Evolutionary conservation across 1,140 invertebrate genomes (phyloP).

Genomic region (Zaprionus africanus): DNA sequence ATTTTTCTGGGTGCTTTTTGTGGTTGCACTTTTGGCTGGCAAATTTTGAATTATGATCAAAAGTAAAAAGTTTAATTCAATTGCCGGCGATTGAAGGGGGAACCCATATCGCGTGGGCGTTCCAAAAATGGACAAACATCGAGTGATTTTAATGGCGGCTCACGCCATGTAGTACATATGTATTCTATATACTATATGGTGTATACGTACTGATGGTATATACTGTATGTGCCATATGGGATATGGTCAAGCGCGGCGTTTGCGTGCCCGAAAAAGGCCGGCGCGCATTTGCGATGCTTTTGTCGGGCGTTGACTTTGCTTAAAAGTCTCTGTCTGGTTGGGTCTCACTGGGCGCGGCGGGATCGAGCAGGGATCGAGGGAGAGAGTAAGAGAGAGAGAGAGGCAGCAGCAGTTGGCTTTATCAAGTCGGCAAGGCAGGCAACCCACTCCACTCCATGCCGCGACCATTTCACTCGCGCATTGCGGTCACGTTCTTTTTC

Average conservation of each 20-base stretch:
- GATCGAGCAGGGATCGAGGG: slow-evolving; percentile 1
- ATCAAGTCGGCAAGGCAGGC: slow-evolving; percentile 43
- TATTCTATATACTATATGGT: slow-evolving; percentile 19
- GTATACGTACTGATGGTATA: slow-evolving; percentile 21
- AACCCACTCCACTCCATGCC: slow-evolving; percentile 44
- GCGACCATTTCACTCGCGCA: slow-evolving; percentile 58
- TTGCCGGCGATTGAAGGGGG: slow-evolving; percentile 18
- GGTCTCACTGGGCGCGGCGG: slow-evolving; percentile 33
- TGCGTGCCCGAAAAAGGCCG: slow-evolving; percentile 79
- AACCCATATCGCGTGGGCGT: slow-evolving; percentile 63
- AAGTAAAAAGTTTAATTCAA: slow-evolving; percentile 65
- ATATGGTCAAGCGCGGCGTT: slow-evolving; percentile 58
- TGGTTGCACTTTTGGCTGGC: slow-evolving; percentile 58
- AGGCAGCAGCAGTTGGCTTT: slow-evolving; percentile 34
- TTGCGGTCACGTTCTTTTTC: slow-evolving; percentile 78
- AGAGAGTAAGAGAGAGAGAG: background rate
- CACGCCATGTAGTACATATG: slow-evolving; percentile 16
- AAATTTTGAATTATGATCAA: slow-evolving; percentile 71
- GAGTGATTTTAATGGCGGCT: slow-evolving; percentile 71
- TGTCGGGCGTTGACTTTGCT: slow-evolving; percentile 67
- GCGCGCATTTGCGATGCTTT: slow-evolving; percentile 48
- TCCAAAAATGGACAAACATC: slow-evolving; percentile 75
- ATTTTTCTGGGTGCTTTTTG: slow-evolving; percentile 39
- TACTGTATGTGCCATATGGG: slow-evolving; percentile 46
- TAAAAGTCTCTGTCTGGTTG: slow-evolving; percentile 28